Percentiles rank a stretch among this genome's conserved stretches.
These are phyloP conservation scores for Drosophila tropicalis DNA, from an alignment of 1,140 invertebrate species.

Conservation along the genomic window DNA sequence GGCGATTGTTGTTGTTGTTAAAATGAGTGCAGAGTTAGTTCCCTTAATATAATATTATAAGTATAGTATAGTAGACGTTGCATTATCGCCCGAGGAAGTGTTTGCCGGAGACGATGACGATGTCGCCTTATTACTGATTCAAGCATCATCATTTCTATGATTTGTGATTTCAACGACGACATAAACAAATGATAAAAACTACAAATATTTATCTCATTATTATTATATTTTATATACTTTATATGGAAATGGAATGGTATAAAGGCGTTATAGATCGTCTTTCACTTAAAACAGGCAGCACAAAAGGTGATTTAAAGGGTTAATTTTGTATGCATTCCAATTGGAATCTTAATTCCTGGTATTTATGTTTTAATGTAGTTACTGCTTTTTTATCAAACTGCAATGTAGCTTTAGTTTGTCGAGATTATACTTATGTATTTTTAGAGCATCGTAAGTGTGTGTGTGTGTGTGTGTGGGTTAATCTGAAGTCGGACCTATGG, in stretches of 20 bases:
- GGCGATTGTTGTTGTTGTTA: conserved; percentile 30
- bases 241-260: too few species aligned
- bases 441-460: neutral
- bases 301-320: too few species aligned
- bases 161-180: neutral
- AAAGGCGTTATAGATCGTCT: too few species aligned
- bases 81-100: conserved; percentile 70
- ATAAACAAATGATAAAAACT: too few species aligned
- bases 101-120: conserved; percentile 57
- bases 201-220: too few species aligned
- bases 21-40: conserved; percentile 42
- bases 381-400: too few species aligned
- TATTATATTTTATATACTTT: too few species aligned
- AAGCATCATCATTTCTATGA: conserved; percentile 11
- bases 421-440: neutral
- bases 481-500: conserved; percentile 11
- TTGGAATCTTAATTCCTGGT: too few species aligned
- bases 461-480: neutral
- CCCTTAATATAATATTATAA: conserved; percentile 14
- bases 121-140: conserved; percentile 30
- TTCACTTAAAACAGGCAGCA: too few species aligned
- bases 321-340: too few species aligned
- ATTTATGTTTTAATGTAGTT: too few species aligned
- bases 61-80: conserved; percentile 28
- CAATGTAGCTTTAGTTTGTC: neutral